Base-by-base conservation (phyloP, 2,113 vertebrate species). In the Oncorhynchus tshawytscha region DNA sequence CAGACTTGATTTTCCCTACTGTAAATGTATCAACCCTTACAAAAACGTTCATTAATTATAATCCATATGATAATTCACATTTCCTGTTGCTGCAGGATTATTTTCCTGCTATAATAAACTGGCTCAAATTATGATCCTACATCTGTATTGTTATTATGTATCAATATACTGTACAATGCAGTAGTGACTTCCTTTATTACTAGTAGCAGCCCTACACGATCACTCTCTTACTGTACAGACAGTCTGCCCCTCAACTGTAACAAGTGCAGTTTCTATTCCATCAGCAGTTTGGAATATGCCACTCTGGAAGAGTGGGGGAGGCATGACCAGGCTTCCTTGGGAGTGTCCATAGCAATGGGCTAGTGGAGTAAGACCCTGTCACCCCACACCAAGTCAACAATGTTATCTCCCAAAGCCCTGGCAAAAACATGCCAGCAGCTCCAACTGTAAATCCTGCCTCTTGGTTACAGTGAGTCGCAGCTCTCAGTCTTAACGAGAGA, bases 211-310 rank as follows among this genome's bases (percentile, higher is more conserved):
- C 34, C 34, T 39, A 39, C 39, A 45, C 39, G 0, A 45, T 11
- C 39, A 45, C 39, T 11, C 39, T 45, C 39, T 45, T 11, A 45
- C 39, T 12, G 9, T 45, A 12, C 39, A 12, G 39, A 45, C 9
- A 45, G 39, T 45, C 9, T 54, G 3, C n/a, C 20, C n/a, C 59
- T 22, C 5, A 22, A 62, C 80, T 78, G 82, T 64, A 81, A 73
- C 78, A 85, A 74, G 68, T 84, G 20, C 67, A 70, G 68, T 70
- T 78, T 18, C 15, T 54, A 71, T 86, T 82, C 79, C 67, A 67
- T 91, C 87, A 89, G 81, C 3, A 1, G 75, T 85, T 87, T 86
- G 89, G 86, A 85, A 91, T 90, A 76, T 85, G 79, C 83, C 78
- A 83, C 81, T 54, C 67, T 59, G 74, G 67, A 16, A 86, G 78